Conservation (phyloP, 2,797 vertebrate species). For the Catharus ustulatus region DNA sequence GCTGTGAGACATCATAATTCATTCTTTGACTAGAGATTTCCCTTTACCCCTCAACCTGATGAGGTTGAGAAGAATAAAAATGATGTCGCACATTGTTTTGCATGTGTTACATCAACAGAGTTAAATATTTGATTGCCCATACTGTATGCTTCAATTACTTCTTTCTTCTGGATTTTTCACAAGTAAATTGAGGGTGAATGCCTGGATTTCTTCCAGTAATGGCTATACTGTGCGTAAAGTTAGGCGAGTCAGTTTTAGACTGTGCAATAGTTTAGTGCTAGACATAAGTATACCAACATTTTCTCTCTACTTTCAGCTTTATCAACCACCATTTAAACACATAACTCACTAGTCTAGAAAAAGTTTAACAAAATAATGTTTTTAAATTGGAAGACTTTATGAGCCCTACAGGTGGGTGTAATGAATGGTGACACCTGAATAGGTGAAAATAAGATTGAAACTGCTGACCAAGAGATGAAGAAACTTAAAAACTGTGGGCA, state of each 20-base stretch:
- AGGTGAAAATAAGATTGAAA: neutral
- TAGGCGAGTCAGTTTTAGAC: neutral
- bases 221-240: neutral
- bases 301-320: neutral
- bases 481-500: neutral
- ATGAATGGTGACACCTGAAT: neutral
- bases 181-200: neutral
- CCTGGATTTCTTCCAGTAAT: neutral
- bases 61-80: neutral
- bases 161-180: neutral
- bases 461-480: accelerated
- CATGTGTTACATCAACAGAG: neutral
- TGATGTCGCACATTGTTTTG: neutral
- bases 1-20: neutral
- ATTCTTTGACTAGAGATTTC: neutral
- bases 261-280: neutral
- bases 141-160: neutral
- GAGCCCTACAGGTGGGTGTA: neutral
- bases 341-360: neutral
- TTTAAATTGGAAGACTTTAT: neutral
- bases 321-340: neutral
- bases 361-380: accelerated
- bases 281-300: neutral
- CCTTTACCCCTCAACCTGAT: neutral
- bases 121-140: neutral